phyloP scores from a whole-genome alignment of 2,888 invertebrate species.

The Actias luna region DNA sequence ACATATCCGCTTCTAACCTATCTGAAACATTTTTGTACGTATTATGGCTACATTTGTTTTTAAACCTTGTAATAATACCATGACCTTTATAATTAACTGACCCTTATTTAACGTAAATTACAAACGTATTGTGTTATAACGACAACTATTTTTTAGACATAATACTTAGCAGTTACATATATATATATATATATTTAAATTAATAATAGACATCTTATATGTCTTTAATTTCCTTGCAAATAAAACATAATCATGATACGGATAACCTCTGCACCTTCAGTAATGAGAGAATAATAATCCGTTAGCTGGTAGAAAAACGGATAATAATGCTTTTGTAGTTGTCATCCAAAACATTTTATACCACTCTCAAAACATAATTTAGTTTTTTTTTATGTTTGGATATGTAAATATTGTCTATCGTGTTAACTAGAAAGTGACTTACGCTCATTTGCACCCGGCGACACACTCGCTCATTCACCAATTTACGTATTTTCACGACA shows the following conservation, averaged over 20 bases:
- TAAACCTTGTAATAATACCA: no score
- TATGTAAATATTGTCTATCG: not conserved
- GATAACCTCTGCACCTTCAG: not conserved
- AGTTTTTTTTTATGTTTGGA: not conserved
- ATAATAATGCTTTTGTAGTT: not conserved
- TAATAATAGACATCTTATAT: not conserved
- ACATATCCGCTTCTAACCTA: not conserved
- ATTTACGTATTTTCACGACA: slow-evolving; percentile 41
- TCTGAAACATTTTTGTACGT: not conserved
- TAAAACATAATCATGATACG: no score
- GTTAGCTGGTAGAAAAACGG: not conserved
- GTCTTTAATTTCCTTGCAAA: no score
- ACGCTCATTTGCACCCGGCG: slow-evolving; percentile 60
- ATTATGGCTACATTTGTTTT: no score
- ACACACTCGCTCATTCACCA: slow-evolving; percentile 38
- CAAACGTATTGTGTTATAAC: not conserved
- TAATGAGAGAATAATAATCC: not conserved
- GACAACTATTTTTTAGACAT: no score
- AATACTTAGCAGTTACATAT: no score
- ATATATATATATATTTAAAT: not conserved
- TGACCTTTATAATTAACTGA: not conserved
- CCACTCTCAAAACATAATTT: not conserved
- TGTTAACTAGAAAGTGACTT: slow-evolving; percentile 39
- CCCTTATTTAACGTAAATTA: not conserved
- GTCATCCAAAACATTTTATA: no score